These are phyloP conservation scores for Synodontis membranacea DNA, from an alignment of 2,113 vertebrate species.

Conservation along the genomic window DNA sequence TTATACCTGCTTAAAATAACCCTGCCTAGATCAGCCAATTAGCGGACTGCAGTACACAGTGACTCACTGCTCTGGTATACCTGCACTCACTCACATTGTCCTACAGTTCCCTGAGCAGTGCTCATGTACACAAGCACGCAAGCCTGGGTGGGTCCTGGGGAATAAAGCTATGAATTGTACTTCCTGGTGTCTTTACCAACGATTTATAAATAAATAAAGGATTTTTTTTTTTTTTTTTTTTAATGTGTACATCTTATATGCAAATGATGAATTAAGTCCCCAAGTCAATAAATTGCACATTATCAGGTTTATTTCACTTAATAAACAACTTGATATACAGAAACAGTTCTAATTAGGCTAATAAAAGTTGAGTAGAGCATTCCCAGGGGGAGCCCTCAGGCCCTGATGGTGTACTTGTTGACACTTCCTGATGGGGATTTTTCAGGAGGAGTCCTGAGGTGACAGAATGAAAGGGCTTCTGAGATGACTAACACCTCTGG, in stretches of 20 bases:
- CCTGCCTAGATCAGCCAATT: slow-evolving; percentile 54
- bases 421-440: slow-evolving; percentile 47
- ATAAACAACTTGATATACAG: slow-evolving; percentile 8
- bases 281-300: not conserved
- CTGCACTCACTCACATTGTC: slow-evolving; percentile 17
- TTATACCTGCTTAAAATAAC: slow-evolving; percentile 67
- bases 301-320: not conserved
- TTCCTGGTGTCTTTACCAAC: not conserved
- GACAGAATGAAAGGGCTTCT: slow-evolving; percentile 1
- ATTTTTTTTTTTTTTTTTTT: not conserved
- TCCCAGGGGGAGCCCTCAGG: slow-evolving; percentile 13
- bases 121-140: not conserved
- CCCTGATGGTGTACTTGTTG: slow-evolving; percentile 26
- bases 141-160: not conserved
- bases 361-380: not conserved
- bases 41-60: slow-evolving; percentile 27
- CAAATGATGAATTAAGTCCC: not conserved
- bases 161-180: not conserved
- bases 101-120: not conserved
- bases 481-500: slow-evolving; percentile 52
- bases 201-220: not conserved
- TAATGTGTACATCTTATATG: no score
- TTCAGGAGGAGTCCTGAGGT: slow-evolving; percentile 40
- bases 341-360: not conserved
- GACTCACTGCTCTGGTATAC: slow-evolving; percentile 54